Conservation (phyloP, 2,797 vertebrate species). For the Sebastes matsubarae region DNA sequence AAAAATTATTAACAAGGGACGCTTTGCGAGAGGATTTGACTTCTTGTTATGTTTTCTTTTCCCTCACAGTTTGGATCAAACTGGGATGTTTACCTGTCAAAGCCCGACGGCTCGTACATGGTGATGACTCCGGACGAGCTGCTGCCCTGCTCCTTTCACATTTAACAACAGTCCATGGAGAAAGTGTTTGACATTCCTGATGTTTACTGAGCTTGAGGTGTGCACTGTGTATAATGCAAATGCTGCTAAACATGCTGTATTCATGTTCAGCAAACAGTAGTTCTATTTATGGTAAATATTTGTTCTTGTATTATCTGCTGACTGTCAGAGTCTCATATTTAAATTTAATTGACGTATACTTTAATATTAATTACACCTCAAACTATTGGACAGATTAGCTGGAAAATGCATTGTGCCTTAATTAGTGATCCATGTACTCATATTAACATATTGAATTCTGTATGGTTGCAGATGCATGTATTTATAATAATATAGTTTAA, state of each 20-base stretch:
- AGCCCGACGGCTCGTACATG: constrained; percentile 80
- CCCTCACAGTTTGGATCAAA: constrained; percentile 85
- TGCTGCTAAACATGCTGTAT: background rate
- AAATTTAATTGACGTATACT: background rate
- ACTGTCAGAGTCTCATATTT: constrained; percentile 19
- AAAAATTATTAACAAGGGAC: background rate
- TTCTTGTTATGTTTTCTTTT: background rate
- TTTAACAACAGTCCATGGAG: constrained; percentile 81
- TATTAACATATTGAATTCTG: background rate
- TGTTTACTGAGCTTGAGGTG: constrained; percentile 25
- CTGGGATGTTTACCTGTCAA: constrained; percentile 89
- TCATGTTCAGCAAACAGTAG: background rate
- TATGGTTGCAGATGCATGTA: constrained; percentile 14
- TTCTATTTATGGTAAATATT: constrained; percentile 43
- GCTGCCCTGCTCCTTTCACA: constrained; percentile 90
- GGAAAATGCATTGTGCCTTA: background rate
- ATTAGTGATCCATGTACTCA: background rate
- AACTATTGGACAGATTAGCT: background rate
- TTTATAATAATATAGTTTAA: constrained; percentile 41
- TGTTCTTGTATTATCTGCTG: constrained; percentile 8
- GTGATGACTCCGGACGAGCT: constrained; percentile 85
- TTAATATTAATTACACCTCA: background rate
- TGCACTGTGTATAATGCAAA: background rate
- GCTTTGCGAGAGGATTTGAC: background rate
- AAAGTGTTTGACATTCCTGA: constrained; percentile 57